Percentiles rank a stretch among this genome's conserved stretches.
These are phyloP conservation scores for Drosophila neonasuta DNA, from an alignment of 2,888 invertebrate genomes.

Conservation along the genomic window DNA sequence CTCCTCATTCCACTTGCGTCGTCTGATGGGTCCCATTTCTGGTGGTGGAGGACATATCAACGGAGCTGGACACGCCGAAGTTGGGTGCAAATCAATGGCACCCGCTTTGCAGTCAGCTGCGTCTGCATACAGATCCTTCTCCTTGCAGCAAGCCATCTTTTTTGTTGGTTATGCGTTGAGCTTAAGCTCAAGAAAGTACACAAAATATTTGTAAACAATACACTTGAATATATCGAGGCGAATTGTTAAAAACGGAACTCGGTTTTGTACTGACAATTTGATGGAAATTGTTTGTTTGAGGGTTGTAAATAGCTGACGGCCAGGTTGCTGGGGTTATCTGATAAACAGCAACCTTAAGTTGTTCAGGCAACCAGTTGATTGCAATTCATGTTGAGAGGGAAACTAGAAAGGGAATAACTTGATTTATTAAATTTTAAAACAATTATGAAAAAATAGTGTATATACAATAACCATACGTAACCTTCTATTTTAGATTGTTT, in stretches of 20 bases:
- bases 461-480: too few species aligned
- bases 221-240: conserved; percentile 5
- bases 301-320: conserved; percentile 30
- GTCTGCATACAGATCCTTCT: conserved; percentile 37
- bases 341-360: conserved; percentile 6
- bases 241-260: conserved; percentile 26
- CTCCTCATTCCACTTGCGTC: conserved; percentile 39
- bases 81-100: conserved; percentile 57
- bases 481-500: too few species aligned
- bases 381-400: neutral
- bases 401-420: neutral
- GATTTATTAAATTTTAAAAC: too few species aligned
- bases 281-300: conserved; percentile 35
- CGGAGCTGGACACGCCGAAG: conserved; percentile 60
- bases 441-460: too few species aligned
- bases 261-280: conserved; percentile 18
- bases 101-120: conserved; percentile 39
- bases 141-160: conserved; percentile 58
- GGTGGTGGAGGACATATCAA: conserved; percentile 53
- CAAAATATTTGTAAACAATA: neutral
- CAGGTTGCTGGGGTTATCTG: conserved; percentile 46
- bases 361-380: conserved; percentile 9
- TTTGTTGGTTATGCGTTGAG: neutral
- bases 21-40: conserved; percentile 48
- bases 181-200: neutral